phyloP scores from a whole-genome alignment of 2,888 invertebrate species.

The Machimus atricapillus region DNA sequence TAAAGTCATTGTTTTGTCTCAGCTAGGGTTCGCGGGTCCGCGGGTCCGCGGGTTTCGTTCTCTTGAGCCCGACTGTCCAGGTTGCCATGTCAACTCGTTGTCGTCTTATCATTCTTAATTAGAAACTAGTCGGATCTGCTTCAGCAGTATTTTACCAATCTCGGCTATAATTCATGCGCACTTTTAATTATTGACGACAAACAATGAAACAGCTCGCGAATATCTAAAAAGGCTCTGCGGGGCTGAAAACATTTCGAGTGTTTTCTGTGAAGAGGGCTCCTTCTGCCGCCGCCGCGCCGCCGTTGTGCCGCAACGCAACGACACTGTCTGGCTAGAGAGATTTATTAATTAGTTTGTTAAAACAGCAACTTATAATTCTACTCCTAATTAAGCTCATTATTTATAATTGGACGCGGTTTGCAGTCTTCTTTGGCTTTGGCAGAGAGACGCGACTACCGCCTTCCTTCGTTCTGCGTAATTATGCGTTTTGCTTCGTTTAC shows the following conservation, averaged over 20 bases:
- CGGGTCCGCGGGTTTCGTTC: neutral
- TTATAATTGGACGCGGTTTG: conserved; percentile 52
- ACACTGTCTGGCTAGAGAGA: conserved; percentile 44
- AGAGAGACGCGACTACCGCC: neutral
- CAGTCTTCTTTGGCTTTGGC: neutral
- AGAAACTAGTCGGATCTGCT: conserved; percentile 26
- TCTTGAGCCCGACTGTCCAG: neutral
- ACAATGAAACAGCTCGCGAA: conserved; percentile 12
- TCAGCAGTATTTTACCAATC: conserved; percentile 14
- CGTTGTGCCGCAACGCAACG: neutral
- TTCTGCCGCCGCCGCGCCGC: neutral
- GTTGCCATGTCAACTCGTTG: conserved; percentile 3
- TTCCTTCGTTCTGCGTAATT: conserved; percentile 8
- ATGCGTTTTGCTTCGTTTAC: conserved; percentile 2
- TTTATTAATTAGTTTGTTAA: conserved; percentile 53
- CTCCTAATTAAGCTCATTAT: conserved; percentile 52
- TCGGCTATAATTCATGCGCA: conserved; percentile 35
- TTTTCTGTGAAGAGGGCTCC: neutral
- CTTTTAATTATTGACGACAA: conserved; percentile 38
- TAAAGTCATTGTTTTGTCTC: conserved; percentile 19
- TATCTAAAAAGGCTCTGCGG: neutral
- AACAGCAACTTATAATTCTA: conserved; percentile 52
- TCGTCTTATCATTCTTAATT: conserved; percentile 35
- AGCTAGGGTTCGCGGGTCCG: neutral
- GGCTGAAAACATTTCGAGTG: neutral